phyloP scores from a whole-genome alignment of 2,797 vertebrate species.

The Galago senegalensis region DNA sequence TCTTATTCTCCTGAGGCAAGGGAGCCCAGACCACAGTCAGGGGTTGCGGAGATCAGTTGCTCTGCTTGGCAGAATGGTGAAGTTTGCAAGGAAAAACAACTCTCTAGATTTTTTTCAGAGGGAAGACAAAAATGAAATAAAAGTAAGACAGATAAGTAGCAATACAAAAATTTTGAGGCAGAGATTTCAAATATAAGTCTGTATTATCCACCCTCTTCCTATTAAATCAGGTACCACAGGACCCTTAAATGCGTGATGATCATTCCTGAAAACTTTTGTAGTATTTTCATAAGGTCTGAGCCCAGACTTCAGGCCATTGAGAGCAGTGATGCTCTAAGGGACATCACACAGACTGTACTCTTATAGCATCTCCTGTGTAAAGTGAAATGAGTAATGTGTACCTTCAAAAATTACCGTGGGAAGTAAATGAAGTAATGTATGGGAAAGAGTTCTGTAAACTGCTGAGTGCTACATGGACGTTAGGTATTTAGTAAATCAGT shows the following conservation, averaged over 20 bases:
- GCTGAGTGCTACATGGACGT: neutral
- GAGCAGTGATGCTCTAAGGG: neutral
- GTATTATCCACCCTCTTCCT: neutral
- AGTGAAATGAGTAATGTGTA: neutral
- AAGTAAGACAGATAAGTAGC: neutral
- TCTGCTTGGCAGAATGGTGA: neutral
- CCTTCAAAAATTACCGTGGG: constrained; percentile 38
- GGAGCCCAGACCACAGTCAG: neutral
- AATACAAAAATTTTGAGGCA: neutral
- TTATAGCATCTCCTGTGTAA: constrained; percentile 20
- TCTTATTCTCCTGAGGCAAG: neutral
- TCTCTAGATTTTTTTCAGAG: neutral
- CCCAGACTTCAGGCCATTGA: neutral
- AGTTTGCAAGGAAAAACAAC: constrained; percentile 4
- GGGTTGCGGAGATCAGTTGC: neutral
- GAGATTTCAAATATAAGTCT: neutral
- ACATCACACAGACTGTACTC: neutral
- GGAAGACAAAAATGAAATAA: constrained; percentile 10
- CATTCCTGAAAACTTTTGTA: constrained; percentile 35
- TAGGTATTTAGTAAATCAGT: neutral
- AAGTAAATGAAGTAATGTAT: neutral
- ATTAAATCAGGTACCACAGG: neutral
- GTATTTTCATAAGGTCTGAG: neutral
- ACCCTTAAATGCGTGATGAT: neutral
- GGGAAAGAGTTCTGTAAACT: neutral